Evolutionary conservation across 1,140 invertebrate genomes (phyloP), one percentile per base, ranked within the genome.

Genomic region (Anagrus nilaparvatae): DNA sequence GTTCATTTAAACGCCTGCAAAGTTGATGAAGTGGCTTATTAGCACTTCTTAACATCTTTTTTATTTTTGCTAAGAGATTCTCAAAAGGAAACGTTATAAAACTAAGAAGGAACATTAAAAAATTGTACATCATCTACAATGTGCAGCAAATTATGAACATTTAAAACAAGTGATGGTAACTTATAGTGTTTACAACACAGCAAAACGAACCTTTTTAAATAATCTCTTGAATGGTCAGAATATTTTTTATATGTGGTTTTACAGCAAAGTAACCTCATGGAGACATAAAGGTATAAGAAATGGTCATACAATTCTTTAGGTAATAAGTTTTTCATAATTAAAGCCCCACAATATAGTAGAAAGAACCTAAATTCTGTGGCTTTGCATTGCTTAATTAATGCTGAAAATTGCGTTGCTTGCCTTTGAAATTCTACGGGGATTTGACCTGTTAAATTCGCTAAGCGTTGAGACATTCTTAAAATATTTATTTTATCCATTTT

Each of bases 361-460:
- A 39, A 35, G 25, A 47, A 41, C 17, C 38, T 30, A 35, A 32
- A 34, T 32, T 42, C 44, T 10, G 40, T 42, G 4, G 47, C 43
- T 36, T 47, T 47, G 27, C 38, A 47, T 21, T 33, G 31, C 3
- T 35, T 19, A 20, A 50, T 21, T n/a, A 44, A 44, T 10, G 17
- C 12, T 3, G 43, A 44, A 44, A 14, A 13, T 16, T 3, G 43
- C 27, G 8, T 33, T 30, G 13, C 17, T 29, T 20, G 29, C 12
- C 34, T 36, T n/a, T 47, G 42, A 24, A 51, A 51, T 32, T 51
- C 49, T 12, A 23, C 2, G 10, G 46, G 43, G 8, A 44, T 21
- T 9, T 33, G 21, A 12, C n/a, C 17, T 21, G 18, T 20, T 16
- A 29, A 44, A 14, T 28, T 7, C 13, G 21, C 18, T 9, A 44